Conservation (phyloP, 1,140 invertebrate genomes). For the Pseudomyrmex concolor region DNA sequence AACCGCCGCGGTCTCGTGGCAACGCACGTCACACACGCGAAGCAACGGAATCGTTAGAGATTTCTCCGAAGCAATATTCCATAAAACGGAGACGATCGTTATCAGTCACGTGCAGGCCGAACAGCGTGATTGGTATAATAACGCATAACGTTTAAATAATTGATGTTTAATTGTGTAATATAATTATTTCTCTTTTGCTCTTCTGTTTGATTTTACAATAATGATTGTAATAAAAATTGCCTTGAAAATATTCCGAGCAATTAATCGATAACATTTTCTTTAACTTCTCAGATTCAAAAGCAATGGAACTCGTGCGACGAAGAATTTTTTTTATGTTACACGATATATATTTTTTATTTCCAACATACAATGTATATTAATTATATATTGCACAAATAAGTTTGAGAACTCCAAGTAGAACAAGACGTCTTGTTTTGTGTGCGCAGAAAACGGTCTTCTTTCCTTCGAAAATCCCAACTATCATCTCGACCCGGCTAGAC, state of each 20-base stretch:
- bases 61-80: conserved; percentile 16
- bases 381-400: background rate
- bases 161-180: conserved; percentile 32
- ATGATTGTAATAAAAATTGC: conserved; percentile 13
- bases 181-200: too few relatives aligned
- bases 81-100: background rate
- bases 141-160: conserved; percentile 37
- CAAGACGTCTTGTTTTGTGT: conserved; percentile 58
- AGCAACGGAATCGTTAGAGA: background rate
- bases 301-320: background rate
- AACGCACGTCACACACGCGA: background rate
- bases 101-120: conserved; percentile 27
- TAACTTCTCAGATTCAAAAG: background rate
- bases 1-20: background rate
- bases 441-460: conserved; percentile 92
- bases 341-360: background rate
- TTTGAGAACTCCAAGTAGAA: background rate
- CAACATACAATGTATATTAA: too few relatives aligned
- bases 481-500: conserved; percentile 90
- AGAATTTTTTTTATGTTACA: conserved; percentile 4
- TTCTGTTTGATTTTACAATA: background rate
- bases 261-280: conserved; percentile 25
- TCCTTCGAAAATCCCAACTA: conserved; percentile 96
- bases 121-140: too few relatives aligned
- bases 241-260: conserved; percentile 17